These are phyloP conservation scores for Percopsis transmontana DNA, from an alignment of 2,113 vertebrate genomes.

Conservation along the genomic window DNA sequence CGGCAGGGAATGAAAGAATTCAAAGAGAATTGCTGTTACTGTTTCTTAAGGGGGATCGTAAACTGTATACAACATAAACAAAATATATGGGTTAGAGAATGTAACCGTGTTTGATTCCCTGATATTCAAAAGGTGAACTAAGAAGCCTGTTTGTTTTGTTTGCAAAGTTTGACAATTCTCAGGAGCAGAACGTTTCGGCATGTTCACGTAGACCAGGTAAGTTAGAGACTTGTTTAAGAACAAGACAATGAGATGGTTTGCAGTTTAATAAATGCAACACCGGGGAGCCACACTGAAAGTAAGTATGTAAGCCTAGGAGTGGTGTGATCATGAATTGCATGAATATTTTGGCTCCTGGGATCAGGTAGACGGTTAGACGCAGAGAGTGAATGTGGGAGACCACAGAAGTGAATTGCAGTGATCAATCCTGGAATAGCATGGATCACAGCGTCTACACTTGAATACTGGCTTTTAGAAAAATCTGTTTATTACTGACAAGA, in stretches of 20 bases:
- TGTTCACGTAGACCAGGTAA: no score
- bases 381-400: background rate
- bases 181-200: no score
- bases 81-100: constrained; percentile 28
- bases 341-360: background rate
- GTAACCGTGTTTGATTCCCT: constrained; percentile 25
- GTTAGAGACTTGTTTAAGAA: no score
- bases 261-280: background rate
- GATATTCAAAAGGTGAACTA: constrained; percentile 24
- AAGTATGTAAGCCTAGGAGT: background rate
- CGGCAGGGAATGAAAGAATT: background rate
- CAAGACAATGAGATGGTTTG: no score
- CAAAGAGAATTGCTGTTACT: constrained; percentile 5
- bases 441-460: background rate
- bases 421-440: background rate
- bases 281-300: background rate
- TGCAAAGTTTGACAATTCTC: background rate
- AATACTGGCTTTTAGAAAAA: background rate
- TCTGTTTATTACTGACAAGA: constrained; percentile 1
- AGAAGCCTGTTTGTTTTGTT: constrained; percentile 24
- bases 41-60: constrained; percentile 32
- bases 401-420: background rate
- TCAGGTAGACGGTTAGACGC: constrained; percentile 3
- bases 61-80: constrained; percentile 32
- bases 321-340: background rate